Evolutionary conservation across 2,113 vertebrate genomes (phyloP).

Genomic region (Mesoclemmys tuberculata): DNA sequence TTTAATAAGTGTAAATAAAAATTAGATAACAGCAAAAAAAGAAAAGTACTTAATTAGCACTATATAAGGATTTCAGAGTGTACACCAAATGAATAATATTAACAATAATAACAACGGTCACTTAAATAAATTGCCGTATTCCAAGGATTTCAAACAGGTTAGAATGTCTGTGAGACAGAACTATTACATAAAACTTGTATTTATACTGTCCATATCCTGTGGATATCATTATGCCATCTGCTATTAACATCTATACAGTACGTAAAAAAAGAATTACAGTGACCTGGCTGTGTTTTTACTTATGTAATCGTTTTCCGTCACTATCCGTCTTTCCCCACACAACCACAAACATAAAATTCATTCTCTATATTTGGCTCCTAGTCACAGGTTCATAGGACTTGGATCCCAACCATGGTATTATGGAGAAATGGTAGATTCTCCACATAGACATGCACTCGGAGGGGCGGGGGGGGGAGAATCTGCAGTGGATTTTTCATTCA

Average conservation of each 20-base stretch:
- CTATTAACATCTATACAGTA: background rate
- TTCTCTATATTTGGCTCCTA: background rate
- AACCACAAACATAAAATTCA: rapidly evolving
- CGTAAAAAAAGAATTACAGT: background rate
- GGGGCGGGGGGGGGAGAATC: background rate
- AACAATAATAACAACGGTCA: background rate
- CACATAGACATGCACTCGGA: background rate
- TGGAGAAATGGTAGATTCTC: background rate
- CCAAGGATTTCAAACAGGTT: background rate
- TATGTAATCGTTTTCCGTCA: background rate
- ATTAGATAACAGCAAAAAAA: background rate
- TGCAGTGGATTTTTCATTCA: background rate
- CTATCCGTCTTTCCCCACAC: background rate
- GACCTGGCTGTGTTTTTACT: background rate
- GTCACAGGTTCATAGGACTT: background rate
- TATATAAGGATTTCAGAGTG: background rate
- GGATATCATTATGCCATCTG: background rate
- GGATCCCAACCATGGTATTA: background rate
- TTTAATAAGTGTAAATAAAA: background rate
- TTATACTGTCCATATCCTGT: background rate
- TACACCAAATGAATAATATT: background rate
- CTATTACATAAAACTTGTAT: background rate
- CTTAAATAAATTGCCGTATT: background rate
- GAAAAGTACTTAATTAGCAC: background rate
- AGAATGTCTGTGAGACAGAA: background rate